Base-by-base conservation (phyloP, 2,888 invertebrate species). In the Brenthis ino region DNA sequence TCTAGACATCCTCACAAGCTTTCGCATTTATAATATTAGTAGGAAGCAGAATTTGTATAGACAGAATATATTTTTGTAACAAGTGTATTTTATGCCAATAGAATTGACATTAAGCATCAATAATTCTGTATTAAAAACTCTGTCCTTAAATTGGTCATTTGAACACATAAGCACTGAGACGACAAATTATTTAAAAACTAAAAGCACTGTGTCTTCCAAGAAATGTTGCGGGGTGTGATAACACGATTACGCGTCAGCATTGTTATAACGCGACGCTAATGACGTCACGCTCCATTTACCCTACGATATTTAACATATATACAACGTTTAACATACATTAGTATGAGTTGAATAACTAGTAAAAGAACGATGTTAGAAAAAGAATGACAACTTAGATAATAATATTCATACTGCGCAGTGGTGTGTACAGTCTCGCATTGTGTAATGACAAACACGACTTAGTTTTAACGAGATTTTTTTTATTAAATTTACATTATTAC, bases 231-330 rank as follows among this genome's bases (percentile, higher is more conserved):
- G 56, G 71, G 74, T 67, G 67, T 69, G 67, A 74, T 72, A 72
- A 72, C 69, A 65, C 57, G 68, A 67, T 71, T 72, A 73, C 73
- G 20, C 54, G 54, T 65, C 63, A 61, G 69, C 71, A 70, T 50
- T 20, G 57, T 67, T 65, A 67, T 72, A 63, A 70, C 70, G 66
- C 67, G 69, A 66, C 64, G 64, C 65, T 68, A 68, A 72, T 72
- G 74, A 73, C 70, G 72, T 71, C 72, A 72, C 72, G 73, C 73
- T 74, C 74, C 69, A 74, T 73, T 74, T 74, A 65, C 69, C 51
- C 20, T 57, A 57, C 51, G 64, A 72, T 72, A 72, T 72, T 72
- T 57, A 71, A 71, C 68, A 67, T 51, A 61, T 53, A 37, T 61
- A 43, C 54, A 64, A 67, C 66, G 67, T 65, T 71, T 57, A 67